Percentiles rank a stretch among this genome's conserved stretches.
Evolutionary conservation across 1,140 invertebrate species (phyloP).

Genomic region (Magallana gigas): DNA sequence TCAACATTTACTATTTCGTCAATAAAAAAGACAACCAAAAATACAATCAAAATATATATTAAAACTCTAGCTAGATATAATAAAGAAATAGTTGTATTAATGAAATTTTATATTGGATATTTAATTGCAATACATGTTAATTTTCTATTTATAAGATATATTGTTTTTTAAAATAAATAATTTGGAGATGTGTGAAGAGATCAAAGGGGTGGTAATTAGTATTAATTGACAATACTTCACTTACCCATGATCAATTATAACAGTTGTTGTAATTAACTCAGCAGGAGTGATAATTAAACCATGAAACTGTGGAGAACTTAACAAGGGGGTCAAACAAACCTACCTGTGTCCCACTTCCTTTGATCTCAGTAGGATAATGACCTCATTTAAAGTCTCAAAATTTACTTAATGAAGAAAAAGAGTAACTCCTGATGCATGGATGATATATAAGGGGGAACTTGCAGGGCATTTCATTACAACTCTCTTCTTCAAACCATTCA

Average conservation of each 20-base stretch:
- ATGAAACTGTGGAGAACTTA: not conserved
- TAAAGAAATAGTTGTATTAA: no score
- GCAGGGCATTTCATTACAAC: not conserved
- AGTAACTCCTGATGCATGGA: not conserved
- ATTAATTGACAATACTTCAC: not conserved
- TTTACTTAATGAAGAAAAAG: not conserved
- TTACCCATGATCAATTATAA: not conserved
- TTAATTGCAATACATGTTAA: no score
- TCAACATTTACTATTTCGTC: no score
- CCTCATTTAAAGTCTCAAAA: not conserved
- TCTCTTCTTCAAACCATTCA: not conserved
- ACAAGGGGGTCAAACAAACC: not conserved
- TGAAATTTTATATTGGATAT: no score
- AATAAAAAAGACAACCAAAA: no score
- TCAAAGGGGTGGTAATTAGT: not conserved
- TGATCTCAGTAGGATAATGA: slow-evolving; percentile 11
- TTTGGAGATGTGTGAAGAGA: not conserved
- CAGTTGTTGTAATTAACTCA: not conserved
- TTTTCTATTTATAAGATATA: no score
- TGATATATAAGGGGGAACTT: not conserved
- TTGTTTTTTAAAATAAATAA: no score
- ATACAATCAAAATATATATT: no score
- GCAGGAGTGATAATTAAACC: not conserved
- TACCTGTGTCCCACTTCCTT: not conserved
- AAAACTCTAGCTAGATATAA: no score